Base-by-base conservation (phyloP, 2,797 vertebrate species). In the Tachyglossus aculeatus region DNA sequence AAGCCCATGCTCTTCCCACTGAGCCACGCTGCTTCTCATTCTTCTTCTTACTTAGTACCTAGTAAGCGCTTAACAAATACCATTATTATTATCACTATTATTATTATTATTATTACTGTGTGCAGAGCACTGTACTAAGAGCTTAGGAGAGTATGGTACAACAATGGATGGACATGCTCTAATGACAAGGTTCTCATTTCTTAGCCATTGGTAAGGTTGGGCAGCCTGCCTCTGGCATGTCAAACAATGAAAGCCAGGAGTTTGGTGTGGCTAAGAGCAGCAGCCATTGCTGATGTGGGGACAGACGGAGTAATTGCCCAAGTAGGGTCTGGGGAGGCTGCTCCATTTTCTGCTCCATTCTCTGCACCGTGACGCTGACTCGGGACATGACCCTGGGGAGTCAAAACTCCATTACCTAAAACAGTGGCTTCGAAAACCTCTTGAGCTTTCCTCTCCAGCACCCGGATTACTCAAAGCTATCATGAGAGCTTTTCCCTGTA, bases 311-410 rank as follows among this genome's bases (percentile, higher is more conserved):
- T 54, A 68, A 0, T 60, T 53, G 5, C 22, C 24, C 54, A 27
- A 4, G 15, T 38, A 37, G 15, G 68, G 40, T 48, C 81, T 43
- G 66, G 6, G 44, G 27, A 58, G 60, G 36, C 31, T 38, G 15
- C 22, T 71, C 58, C 19, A 10, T 62, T 83, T 65, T 65, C n/a
- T n/a, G n/a, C n/a, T n/a, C n/a, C n/a, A n/a, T n/a, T n/a, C n/a
- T n/a, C n/a, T n/a, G n/a, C n/a, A n/a, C n/a, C n/a, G 62, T 78
- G 19, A 45, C 39, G 55, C 9, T 80, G 21, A 55, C 75, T 48
- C 47, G 37, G 41, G 74, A 63, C 32, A 38, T 66, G 44, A 53
- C 36, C 9, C 41, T 72, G 29, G 77, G 59, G 15, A 78, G 8
- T 33, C n/a, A 75, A 57, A 5, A 73, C 31, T 18, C 24, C 1